Evolutionary conservation across 2,113 vertebrate genomes (phyloP).

Genomic region (Pygoscelis antarcticus): DNA sequence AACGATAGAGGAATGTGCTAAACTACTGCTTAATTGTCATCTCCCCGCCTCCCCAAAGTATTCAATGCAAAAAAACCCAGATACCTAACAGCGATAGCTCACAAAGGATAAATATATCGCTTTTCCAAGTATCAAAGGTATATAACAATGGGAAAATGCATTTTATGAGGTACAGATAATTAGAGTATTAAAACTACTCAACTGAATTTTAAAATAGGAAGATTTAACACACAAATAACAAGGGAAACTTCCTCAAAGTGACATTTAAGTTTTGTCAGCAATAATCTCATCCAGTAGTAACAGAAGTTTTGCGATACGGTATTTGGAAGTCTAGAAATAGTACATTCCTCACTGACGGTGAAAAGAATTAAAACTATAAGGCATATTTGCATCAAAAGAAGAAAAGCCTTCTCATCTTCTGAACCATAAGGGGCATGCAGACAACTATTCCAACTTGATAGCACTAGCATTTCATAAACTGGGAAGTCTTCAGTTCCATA

Average conservation of each 20-base stretch:
- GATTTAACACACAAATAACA: background rate
- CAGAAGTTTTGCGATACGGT: accelerated
- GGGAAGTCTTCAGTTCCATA: background rate
- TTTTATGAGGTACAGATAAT: background rate
- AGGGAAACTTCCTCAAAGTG: background rate
- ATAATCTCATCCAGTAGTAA: background rate
- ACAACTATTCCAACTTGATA: background rate
- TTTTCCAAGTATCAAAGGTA: background rate
- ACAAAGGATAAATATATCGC: background rate
- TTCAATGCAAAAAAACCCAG: background rate
- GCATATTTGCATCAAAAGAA: background rate
- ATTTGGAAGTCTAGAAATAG: background rate
- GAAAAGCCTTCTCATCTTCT: background rate
- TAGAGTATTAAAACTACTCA: background rate
- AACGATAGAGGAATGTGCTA: background rate
- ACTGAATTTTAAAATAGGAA: background rate
- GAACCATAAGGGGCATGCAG: background rate
- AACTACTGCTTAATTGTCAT: background rate
- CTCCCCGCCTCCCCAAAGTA: background rate
- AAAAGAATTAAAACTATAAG: background rate
- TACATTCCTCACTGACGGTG: background rate
- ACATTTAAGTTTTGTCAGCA: background rate
- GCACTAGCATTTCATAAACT: background rate
- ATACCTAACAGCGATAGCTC: background rate
- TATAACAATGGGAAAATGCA: background rate